Evolutionary conservation across 2,113 vertebrate species (phyloP).

Genomic region (Myiozetetes cayanensis): DNA sequence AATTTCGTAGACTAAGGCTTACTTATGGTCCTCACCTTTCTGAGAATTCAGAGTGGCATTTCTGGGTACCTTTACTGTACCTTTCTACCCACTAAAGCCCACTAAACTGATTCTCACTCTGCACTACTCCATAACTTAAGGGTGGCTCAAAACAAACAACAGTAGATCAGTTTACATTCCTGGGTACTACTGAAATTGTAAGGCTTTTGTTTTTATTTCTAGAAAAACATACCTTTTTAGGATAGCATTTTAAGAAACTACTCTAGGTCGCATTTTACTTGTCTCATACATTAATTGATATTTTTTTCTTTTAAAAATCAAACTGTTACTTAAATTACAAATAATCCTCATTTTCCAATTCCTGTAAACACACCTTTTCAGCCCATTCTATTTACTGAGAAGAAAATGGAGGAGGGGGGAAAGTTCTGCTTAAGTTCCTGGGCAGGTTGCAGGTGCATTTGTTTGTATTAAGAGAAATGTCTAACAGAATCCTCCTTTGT

Average conservation of each 20-base stretch:
- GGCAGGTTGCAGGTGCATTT: slow-evolving; percentile 59
- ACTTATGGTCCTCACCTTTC: background rate
- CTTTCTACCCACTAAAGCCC: background rate
- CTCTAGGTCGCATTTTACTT: background rate
- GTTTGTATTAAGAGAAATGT: slow-evolving; percentile 46
- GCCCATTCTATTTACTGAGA: background rate
- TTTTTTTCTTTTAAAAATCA: background rate
- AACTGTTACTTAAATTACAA: background rate
- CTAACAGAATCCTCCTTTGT: slow-evolving; percentile 63
- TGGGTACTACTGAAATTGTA: background rate
- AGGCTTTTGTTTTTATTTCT: background rate
- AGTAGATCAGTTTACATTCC: background rate
- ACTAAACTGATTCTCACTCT: background rate
- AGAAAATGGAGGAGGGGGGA: background rate
- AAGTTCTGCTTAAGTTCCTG: background rate
- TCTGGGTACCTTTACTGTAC: background rate
- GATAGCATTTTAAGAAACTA: background rate
- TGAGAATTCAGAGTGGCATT: background rate
- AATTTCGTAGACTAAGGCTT: background rate
- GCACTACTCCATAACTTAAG: background rate
- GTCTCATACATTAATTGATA: background rate
- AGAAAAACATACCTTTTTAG: background rate
- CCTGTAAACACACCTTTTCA: background rate
- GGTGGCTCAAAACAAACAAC: background rate
- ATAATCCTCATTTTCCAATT: background rate